Evolutionary conservation across 2,113 vertebrate species (phyloP).

Genomic region (Neopipo cinnamomea): DNA sequence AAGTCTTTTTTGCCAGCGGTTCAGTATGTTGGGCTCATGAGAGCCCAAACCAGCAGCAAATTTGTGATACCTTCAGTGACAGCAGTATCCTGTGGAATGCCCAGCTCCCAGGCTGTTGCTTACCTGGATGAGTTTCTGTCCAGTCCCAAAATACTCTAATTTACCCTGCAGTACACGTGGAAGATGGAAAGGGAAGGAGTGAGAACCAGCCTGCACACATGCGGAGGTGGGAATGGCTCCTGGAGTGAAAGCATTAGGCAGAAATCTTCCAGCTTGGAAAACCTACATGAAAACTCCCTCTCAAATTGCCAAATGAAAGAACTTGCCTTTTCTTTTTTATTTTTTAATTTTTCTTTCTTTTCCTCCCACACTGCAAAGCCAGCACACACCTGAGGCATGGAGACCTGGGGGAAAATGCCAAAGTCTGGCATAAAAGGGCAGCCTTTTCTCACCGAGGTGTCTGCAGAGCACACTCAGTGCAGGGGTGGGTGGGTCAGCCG

Average conservation of each 20-base stretch:
- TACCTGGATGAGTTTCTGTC: neutral
- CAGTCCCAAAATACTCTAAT: neutral
- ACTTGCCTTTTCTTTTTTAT: neutral
- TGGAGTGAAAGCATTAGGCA: neutral
- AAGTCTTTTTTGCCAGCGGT: neutral
- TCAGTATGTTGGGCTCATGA: neutral
- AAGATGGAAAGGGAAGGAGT: neutral
- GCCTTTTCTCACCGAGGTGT: neutral
- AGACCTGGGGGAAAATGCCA: neutral
- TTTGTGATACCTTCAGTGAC: neutral
- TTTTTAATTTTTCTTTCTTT: rapidly evolving
- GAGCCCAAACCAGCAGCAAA: neutral
- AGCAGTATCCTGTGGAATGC: neutral
- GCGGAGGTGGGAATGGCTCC: neutral
- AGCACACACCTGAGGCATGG: neutral
- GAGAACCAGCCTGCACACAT: neutral
- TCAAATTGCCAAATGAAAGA: neutral
- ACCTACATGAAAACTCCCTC: neutral
- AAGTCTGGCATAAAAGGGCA: neutral
- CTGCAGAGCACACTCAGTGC: neutral
- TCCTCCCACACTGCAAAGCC: neutral
- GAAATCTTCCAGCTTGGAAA: neutral
- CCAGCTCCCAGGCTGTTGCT: neutral
- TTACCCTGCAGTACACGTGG: neutral
- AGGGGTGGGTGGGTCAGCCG: rapidly evolving